These are phyloP conservation scores for Andrena praecox DNA, from an alignment of 2,888 invertebrate genomes.

Conservation along the genomic window DNA sequence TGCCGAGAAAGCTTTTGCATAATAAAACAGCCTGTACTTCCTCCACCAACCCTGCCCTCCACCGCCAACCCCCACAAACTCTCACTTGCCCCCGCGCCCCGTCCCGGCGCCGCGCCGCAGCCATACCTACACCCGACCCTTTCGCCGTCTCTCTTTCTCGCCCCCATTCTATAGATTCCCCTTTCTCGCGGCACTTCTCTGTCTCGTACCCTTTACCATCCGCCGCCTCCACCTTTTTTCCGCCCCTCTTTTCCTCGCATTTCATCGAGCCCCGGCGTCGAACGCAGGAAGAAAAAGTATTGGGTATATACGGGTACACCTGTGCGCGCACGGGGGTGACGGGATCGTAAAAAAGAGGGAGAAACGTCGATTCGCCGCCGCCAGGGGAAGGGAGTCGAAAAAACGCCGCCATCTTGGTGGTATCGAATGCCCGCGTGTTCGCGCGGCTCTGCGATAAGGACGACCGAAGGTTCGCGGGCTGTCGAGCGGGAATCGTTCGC, in stretches of 20 bases:
- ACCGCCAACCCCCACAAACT: slow-evolving; percentile 60
- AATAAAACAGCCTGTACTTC: slow-evolving; percentile 84
- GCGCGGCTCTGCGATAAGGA: slow-evolving; percentile 10
- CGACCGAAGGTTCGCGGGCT: neutral
- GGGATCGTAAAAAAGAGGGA: slow-evolving; percentile 63
- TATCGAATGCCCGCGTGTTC: slow-evolving; percentile 28
- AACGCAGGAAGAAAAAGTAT: slow-evolving; percentile 72
- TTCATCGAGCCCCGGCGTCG: slow-evolving; percentile 42
- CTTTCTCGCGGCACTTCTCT: slow-evolving; percentile 19
- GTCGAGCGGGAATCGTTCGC: neutral
- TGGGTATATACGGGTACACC: slow-evolving; percentile 66
- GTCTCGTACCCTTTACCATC: slow-evolving; percentile 34
- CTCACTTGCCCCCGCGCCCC: slow-evolving; percentile 51
- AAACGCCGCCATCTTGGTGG: slow-evolving; percentile 68
- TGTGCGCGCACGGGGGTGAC: slow-evolving; percentile 63
- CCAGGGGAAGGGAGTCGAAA: slow-evolving; percentile 50
- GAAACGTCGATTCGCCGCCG: slow-evolving; percentile 63
- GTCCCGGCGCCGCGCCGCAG: slow-evolving; percentile 53
- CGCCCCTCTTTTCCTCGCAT: slow-evolving; percentile 6
- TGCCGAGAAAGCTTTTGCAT: slow-evolving; percentile 85
- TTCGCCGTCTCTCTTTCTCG: slow-evolving; percentile 21
- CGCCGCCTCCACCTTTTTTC: slow-evolving; percentile 22
- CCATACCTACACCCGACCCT: slow-evolving; percentile 60
- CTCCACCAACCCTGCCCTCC: slow-evolving; percentile 65
- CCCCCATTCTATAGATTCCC: slow-evolving; percentile 4